Evolutionary conservation across 1,140 invertebrate genomes (phyloP).

Genomic region (Hydropsyche tenuis): DNA sequence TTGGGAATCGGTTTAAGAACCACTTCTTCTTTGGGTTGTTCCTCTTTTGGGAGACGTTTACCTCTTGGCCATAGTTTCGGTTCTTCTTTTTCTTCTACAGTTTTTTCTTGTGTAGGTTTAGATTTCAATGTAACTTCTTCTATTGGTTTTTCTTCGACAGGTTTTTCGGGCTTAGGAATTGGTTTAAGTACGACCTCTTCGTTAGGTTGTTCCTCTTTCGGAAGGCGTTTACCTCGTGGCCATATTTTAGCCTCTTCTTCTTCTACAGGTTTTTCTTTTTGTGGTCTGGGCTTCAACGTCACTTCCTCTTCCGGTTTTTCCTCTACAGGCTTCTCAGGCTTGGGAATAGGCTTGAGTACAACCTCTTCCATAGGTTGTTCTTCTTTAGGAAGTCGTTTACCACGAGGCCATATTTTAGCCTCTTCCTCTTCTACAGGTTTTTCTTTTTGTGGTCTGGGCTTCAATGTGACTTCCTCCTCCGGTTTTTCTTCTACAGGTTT

Average conservation of each 20-base stretch:
- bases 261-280: slow-evolving; percentile 54
- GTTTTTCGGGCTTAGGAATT: slow-evolving; percentile 55
- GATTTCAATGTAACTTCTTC: slow-evolving; percentile 56
- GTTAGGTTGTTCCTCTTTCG: slow-evolving; percentile 55
- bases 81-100: slow-evolving; percentile 46
- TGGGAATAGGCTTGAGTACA: slow-evolving; percentile 59
- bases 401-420: slow-evolving; percentile 58
- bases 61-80: slow-evolving; percentile 56
- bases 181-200: slow-evolving; percentile 60
- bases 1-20: slow-evolving; percentile 54
- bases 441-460: slow-evolving; percentile 45
- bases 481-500: slow-evolving; percentile 53
- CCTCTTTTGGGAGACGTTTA: slow-evolving; percentile 54
- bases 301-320: slow-evolving; percentile 47
- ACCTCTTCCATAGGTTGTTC: slow-evolving; percentile 52
- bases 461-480: slow-evolving; percentile 50
- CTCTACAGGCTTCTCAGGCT: slow-evolving; percentile 49
- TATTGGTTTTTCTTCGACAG: slow-evolving; percentile 50
- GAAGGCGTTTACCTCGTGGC: slow-evolving; percentile 58
- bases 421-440: slow-evolving; percentile 52
- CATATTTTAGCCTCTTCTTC: slow-evolving; percentile 56
- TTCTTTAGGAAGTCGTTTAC: slow-evolving; percentile 56
- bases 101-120: slow-evolving; percentile 54
- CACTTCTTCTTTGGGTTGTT: slow-evolving; percentile 53
- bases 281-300: slow-evolving; percentile 54